Evolutionary conservation across 2,888 invertebrate species (phyloP).

Genomic region (Aricia artaxerxes): DNA sequence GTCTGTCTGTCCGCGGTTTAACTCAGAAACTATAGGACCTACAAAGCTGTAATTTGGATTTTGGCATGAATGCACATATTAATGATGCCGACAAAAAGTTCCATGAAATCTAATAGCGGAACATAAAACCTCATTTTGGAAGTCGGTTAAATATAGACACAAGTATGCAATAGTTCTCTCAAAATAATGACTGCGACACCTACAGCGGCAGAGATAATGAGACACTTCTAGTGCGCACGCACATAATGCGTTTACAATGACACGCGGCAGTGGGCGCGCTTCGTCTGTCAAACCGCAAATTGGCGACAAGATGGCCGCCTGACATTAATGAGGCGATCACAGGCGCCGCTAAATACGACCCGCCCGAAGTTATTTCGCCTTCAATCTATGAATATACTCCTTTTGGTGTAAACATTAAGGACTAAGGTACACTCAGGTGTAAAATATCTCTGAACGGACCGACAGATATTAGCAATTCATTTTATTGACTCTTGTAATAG

Average conservation of each 20-base stretch:
- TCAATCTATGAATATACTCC: background rate
- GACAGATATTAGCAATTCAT: conserved; percentile 32
- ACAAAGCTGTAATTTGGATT: no score
- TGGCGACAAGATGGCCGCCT: conserved; percentile 54
- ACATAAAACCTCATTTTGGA: no score
- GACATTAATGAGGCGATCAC: conserved; percentile 54
- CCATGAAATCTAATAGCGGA: no score
- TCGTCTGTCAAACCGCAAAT: conserved; percentile 52
- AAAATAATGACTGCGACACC: background rate
- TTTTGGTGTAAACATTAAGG: background rate
- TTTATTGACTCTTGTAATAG: conserved; percentile 29
- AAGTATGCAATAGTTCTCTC: background rate
- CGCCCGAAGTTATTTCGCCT: background rate
- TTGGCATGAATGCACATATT: no score
- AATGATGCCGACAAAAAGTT: no score
- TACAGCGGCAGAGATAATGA: background rate
- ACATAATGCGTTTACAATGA: conserved; percentile 32
- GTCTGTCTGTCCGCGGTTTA: no score
- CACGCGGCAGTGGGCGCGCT: conserved; percentile 41
- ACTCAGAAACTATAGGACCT: no score
- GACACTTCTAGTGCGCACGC: background rate
- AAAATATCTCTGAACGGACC: background rate
- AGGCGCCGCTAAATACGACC: conserved; percentile 37
- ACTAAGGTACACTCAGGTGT: background rate
- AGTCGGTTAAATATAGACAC: background rate